Percentiles rank a stretch among this genome's conserved stretches.
Evolutionary conservation across 2,888 invertebrate genomes (phyloP).

Genomic region (Hydraecia micacea): DNA sequence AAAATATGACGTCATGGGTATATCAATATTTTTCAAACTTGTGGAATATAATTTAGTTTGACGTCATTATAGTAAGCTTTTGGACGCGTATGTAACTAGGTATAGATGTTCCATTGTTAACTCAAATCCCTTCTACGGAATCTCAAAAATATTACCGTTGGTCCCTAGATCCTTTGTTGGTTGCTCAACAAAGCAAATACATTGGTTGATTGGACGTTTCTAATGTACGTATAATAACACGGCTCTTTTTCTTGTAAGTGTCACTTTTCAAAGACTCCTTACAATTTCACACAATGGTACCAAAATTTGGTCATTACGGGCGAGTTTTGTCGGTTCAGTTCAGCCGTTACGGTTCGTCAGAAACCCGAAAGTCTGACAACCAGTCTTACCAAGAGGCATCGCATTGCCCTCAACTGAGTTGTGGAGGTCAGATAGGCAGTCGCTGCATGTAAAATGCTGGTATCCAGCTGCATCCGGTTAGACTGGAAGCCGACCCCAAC

Average conservation of each 20-base stretch:
- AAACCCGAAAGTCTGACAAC: not conserved
- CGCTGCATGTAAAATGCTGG: not conserved
- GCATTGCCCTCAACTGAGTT: not conserved
- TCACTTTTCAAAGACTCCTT: not conserved
- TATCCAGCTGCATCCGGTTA: not conserved
- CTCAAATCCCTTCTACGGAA: not conserved
- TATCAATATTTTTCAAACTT: not conserved
- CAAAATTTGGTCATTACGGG: not conserved
- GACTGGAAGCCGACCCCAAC: not conserved
- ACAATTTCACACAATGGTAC: not conserved
- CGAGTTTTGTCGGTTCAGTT: not conserved
- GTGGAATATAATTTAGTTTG: not conserved
- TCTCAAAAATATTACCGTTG: not conserved
- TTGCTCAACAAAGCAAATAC: not conserved
- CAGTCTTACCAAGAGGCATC: not conserved
- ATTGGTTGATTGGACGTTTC: not conserved
- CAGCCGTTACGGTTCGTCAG: not conserved
- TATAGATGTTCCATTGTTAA: not conserved
- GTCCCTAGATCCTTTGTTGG: not conserved
- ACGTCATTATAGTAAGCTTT: not conserved
- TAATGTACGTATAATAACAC: too few species aligned
- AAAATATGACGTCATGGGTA: not conserved
- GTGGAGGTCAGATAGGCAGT: not conserved
- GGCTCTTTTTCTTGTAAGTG: not conserved
- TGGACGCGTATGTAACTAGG: not conserved